These are phyloP conservation scores for Synaphobranchus kaupii DNA, from an alignment of 2,797 vertebrate species.

Conservation along the genomic window DNA sequence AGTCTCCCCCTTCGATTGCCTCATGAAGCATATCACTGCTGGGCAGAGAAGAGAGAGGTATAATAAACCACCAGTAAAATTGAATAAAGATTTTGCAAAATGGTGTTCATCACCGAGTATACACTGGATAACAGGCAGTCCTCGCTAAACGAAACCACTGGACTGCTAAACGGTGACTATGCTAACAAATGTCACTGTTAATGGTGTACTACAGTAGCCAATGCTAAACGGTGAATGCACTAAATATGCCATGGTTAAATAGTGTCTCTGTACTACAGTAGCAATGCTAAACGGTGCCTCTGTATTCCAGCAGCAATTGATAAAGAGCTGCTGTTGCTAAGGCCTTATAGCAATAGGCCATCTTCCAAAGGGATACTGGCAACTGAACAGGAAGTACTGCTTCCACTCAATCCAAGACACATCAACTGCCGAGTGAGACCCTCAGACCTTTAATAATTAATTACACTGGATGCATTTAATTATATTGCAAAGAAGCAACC, in stretches of 20 bases:
- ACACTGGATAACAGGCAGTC: background rate
- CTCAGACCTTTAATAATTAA: background rate
- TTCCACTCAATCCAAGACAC: background rate
- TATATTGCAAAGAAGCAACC: background rate
- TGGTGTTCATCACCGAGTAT: background rate
- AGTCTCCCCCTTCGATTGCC: background rate
- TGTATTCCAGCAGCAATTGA: background rate
- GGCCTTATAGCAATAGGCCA: background rate
- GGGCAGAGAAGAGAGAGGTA: background rate
- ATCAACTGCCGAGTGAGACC: background rate
- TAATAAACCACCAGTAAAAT: background rate
- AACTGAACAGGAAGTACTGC: background rate
- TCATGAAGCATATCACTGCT: background rate
- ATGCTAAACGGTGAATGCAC: background rate
- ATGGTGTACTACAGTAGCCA: background rate
- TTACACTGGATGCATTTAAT: conserved; percentile 3
- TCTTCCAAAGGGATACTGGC: background rate
- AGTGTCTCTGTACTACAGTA: background rate
- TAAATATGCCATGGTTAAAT: too few species aligned
- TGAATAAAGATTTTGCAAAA: background rate
- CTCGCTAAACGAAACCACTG: background rate
- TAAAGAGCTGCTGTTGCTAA: background rate
- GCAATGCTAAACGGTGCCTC: background rate
- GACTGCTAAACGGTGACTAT: background rate
- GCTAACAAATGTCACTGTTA: background rate